These are phyloP conservation scores for Labeo calbasu DNA, from an alignment of 2,797 vertebrate species.

Conservation along the genomic window DNA sequence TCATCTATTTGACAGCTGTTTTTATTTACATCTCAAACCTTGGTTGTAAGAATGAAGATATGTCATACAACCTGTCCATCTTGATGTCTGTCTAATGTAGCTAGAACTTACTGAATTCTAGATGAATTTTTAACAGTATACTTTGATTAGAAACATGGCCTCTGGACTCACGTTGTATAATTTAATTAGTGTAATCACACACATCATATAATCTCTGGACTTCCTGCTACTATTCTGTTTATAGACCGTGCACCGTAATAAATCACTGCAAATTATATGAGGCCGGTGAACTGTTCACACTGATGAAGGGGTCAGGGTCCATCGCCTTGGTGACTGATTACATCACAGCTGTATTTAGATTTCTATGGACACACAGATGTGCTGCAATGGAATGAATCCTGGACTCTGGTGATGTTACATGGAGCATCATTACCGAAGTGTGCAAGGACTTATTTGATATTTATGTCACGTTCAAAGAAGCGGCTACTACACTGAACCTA, in stretches of 20 bases:
- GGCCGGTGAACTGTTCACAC: conserved; percentile 18
- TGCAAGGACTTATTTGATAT: no score
- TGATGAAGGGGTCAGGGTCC: conserved; percentile 34
- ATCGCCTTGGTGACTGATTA: conserved; percentile 25
- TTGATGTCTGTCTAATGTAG: not conserved
- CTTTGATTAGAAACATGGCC: not conserved
- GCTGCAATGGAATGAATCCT: conserved; percentile 26
- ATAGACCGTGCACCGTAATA: conserved; percentile 29
- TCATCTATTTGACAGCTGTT: not conserved
- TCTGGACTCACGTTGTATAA: conserved; percentile 23
- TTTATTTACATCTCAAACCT: not conserved
- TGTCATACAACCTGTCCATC: not conserved
- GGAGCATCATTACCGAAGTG: not conserved
- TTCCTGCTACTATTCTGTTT: conserved; percentile 32
- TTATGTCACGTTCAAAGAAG: no score
- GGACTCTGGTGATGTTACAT: not conserved
- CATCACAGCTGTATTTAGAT: conserved; percentile 11
- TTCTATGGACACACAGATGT: conserved; percentile 11
- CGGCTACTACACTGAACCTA: not conserved
- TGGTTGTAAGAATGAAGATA: not conserved
- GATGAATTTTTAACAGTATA: not conserved
- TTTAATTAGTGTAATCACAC: conserved; percentile 13
- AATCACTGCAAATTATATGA: conserved; percentile 15
- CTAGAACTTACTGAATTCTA: not conserved
- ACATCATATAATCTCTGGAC: not conserved